Evolutionary conservation across 2,797 vertebrate species (phyloP).

Genomic region (Alectoris magna): DNA sequence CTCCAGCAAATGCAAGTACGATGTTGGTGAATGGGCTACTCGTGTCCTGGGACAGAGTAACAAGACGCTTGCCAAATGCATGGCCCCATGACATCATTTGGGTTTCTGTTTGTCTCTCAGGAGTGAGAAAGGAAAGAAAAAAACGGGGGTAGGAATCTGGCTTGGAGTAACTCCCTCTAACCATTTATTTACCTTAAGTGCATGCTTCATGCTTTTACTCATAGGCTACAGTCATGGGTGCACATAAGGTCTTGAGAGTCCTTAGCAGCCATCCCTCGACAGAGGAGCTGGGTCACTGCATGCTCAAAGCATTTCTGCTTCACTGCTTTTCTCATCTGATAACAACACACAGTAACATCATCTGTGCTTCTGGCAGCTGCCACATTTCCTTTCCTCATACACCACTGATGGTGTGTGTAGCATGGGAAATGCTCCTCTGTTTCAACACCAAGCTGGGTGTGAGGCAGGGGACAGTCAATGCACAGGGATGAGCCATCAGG

Average conservation of each 20-base stretch:
- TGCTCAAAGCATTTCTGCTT: slow-evolving; percentile 20
- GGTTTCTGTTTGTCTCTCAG: slow-evolving; percentile 1
- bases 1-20: background rate
- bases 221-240: background rate
- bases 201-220: slow-evolving; percentile 13
- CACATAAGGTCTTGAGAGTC: background rate
- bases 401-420: background rate
- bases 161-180: background rate
- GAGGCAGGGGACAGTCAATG: accelerated
- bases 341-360: background rate
- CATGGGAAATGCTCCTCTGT: slow-evolving; percentile 18
- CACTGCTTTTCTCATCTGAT: slow-evolving; percentile 41
- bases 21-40: background rate
- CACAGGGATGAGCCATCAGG: background rate
- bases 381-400: background rate
- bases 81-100: background rate
- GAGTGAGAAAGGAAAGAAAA: slow-evolving; percentile 18
- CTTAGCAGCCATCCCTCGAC: background rate
- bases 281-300: background rate
- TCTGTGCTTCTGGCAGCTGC: slow-evolving; percentile 32
- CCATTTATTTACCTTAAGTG: slow-evolving; percentile 45
- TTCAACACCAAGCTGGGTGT: background rate
- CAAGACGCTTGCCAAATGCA: background rate
- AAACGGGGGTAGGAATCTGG: background rate
- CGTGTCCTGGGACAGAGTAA: accelerated